Base-by-base conservation (phyloP, 92 coral and sea anemone species). In the Zoanthus solanderi region DNA sequence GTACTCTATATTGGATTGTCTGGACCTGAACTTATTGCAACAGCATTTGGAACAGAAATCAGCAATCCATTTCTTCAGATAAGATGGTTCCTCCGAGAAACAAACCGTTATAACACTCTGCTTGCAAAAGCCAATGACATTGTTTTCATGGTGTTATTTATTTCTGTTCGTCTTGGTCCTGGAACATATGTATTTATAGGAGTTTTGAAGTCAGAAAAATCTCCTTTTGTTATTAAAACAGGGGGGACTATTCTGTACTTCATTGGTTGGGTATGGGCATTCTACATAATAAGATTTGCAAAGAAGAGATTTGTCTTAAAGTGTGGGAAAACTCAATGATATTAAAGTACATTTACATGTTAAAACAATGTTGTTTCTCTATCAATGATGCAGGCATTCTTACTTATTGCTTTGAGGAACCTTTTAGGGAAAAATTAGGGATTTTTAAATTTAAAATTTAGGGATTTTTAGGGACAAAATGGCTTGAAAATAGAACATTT, bases 61-160 rank as follows among this genome's bases (percentile, higher is more conserved):
- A 93, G 98, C 4, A 97, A 97, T 88, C 99, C 99, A 6, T 91
- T 94, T 74, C 94, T 97, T 46, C 99, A 97, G 72, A 5, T 97
- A 15, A 87, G 99, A 54, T 97, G 99, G 99, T 97, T 97, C 76
- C 83, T 97, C 68, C 98, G 99, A 42, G 97, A 95, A 81, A 93
- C 96, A 57, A 78, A 91, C 56, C 76, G 76, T 53, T 97, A 97
- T 78, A 87, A 95, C 71, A 92, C 94, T 77, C 69, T 76, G 5
- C 65, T 90, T 69, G 99, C 99, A 31, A 95, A 97, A 76, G 58
- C 91, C 9, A 97, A 97, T 76, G 99, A 97, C 47, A 66, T 93
- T 58, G 76, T 93, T 8, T 97, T 97, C 56, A 93, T 97, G 95
- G 30, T 86, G 32, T 32, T 97, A 67, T 97, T 97, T 85, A 84